phyloP scores from a whole-genome alignment of 2,888 invertebrate species.

The Lycocerus yunnanus region DNA sequence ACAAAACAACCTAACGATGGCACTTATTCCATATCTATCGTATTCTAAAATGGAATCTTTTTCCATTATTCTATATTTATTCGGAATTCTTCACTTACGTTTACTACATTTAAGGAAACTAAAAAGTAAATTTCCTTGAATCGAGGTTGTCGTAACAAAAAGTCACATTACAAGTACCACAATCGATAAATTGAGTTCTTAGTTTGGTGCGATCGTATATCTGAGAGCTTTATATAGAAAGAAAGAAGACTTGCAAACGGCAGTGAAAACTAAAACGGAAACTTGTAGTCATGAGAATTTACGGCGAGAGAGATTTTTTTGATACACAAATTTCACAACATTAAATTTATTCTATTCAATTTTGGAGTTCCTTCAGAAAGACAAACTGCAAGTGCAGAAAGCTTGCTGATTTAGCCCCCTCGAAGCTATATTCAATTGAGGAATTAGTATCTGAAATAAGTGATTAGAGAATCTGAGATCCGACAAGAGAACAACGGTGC shows the following conservation, averaged over 20 bases:
- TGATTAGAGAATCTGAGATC: background rate
- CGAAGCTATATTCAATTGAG: background rate
- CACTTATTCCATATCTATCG: background rate
- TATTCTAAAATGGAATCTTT: background rate
- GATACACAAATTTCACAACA: background rate
- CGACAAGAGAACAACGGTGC: background rate
- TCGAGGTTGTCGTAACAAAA: conserved; percentile 15
- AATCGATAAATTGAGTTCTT: conserved; percentile 22
- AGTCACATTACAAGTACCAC: conserved; percentile 9
- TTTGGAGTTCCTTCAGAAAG: background rate
- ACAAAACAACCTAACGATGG: background rate
- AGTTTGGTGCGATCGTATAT: conserved; percentile 23
- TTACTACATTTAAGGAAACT: conserved; percentile 22
- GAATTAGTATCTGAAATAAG: background rate
- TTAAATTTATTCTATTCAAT: background rate
- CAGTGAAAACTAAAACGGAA: background rate
- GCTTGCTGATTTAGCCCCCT: background rate
- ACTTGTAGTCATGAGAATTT: background rate
- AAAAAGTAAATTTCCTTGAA: conserved; percentile 13
- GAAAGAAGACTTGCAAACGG: conserved; percentile 11
- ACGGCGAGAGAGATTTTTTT: background rate
- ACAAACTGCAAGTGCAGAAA: background rate
- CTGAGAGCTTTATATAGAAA: conserved; percentile 20
- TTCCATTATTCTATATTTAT: background rate
- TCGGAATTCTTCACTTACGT: conserved; percentile 4